A percentile compares a stretch with the other conserved stretches of the same genome.
phyloP scores from a whole-genome alignment of 2,888 invertebrate genomes.

The Chloromyia formosa region DNA sequence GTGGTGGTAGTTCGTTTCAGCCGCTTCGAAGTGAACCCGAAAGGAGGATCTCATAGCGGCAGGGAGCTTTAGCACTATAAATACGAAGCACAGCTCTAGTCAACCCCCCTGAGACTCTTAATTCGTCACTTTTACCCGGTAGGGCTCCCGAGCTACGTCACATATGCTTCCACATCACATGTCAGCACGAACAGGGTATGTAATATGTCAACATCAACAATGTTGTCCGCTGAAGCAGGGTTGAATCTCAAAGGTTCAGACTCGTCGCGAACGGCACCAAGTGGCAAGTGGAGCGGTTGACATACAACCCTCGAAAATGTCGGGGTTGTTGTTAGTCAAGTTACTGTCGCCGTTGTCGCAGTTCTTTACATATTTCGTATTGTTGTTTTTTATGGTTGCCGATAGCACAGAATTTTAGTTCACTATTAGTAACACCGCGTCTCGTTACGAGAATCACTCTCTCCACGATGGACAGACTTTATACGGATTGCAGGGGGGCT shows the following conservation, averaged over 20 bases:
- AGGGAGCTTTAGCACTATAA: background rate
- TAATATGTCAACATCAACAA: constrained; percentile 35
- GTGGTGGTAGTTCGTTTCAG: background rate
- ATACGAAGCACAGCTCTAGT: background rate
- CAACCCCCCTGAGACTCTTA: background rate
- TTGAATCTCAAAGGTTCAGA: background rate
- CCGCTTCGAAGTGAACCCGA: background rate
- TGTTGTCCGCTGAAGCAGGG: constrained; percentile 1
- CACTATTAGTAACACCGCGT: background rate
- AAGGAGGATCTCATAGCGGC: background rate
- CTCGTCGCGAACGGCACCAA: background rate
- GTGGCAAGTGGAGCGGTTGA: background rate
- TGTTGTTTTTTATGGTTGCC: no score
- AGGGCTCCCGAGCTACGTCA: background rate
- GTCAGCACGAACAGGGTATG: background rate
- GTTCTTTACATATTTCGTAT: background rate
- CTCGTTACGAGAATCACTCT: background rate
- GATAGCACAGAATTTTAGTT: background rate
- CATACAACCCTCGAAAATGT: background rate
- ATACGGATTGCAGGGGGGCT: background rate
- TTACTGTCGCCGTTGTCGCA: background rate
- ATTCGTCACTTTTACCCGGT: background rate
- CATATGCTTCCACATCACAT: constrained; percentile 2
- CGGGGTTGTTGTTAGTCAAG: background rate
- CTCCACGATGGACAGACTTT: background rate